A percentile compares a stretch with the other conserved stretches of the same genome.
These are phyloP conservation scores for Channallabes apus DNA, from an alignment of 2,797 vertebrate species.

Conservation along the genomic window DNA sequence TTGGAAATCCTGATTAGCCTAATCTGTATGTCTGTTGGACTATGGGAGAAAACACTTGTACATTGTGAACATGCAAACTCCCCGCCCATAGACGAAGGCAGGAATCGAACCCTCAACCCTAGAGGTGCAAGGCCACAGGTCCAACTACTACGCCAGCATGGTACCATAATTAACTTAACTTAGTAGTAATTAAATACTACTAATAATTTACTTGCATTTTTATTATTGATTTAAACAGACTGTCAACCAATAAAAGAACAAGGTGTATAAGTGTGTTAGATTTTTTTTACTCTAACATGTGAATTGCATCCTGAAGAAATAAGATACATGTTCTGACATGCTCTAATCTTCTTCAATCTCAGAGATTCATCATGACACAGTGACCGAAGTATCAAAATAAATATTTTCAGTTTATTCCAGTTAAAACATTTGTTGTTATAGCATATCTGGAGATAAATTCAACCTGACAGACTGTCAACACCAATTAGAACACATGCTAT, in stretches of 20 bases:
- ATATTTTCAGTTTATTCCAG: slow-evolving; percentile 28
- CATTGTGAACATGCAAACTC: too few relatives aligned
- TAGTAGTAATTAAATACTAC: background rate
- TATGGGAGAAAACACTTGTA: too few relatives aligned
- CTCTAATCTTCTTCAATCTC: background rate
- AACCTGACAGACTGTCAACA: slow-evolving; percentile 59
- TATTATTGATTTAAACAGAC: background rate
- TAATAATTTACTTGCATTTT: background rate
- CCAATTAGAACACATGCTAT: slow-evolving; percentile 52
- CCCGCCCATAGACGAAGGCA: too few relatives aligned
- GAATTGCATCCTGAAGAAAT: background rate
- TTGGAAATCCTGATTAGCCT: too few relatives aligned
- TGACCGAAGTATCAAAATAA: slow-evolving; percentile 19
- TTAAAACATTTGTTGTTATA: slow-evolving; percentile 46
- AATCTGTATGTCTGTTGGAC: too few relatives aligned
- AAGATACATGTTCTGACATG: background rate
- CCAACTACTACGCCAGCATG: too few relatives aligned
- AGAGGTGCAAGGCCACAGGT: too few relatives aligned
- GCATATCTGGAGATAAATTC: slow-evolving; percentile 49
- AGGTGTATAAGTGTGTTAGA: background rate
- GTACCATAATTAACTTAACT: too few relatives aligned
- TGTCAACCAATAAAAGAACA: background rate
- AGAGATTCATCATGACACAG: slow-evolving; percentile 22
- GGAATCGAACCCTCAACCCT: too few relatives aligned
- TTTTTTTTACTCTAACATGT: background rate